Evolutionary conservation across 2,888 invertebrate genomes (phyloP), one percentile per base, ranked within the genome.

Genomic region (Quadroppia sp.): DNA sequence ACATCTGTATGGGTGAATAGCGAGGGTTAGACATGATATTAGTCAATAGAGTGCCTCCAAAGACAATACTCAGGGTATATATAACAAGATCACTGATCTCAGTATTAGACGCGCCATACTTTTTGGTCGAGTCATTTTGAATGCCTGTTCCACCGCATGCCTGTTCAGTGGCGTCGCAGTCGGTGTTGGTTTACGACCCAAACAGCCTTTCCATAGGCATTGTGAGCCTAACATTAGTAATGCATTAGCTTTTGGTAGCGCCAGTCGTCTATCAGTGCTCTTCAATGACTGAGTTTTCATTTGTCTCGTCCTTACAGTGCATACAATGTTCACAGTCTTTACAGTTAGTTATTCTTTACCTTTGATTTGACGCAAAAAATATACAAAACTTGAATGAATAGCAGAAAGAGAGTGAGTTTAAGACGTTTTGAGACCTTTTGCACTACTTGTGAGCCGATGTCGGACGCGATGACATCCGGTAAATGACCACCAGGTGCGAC

Each of bases 401-500:
- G 7, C 1, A 11, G 20, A 50, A 50, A 59, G 6, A 56, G 56
- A 56, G 25, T n/a, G n/a, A 23, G 3, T 32, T 61, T 61, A 1
- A 61, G 13, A 4, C 20, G 4, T 30, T 64, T n/a, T 20, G 20
- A 64, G 64, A 36, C 64, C 13, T 17, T 40, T 32, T 20, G 2
- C 17, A 64, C 64, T 3, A 36, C 64, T 59, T 15, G 30, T 59
- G 25, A 53, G 23, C 15, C 59, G 28, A 30, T 59, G 64, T 64
- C 64, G 23, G 64, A 64, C 64, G 36, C 32, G 30, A 20, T 59
- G 30, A 64, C 64, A 64, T 64, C 64, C 64, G 64, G 64, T 20
- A 4, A 30, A 64, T 64, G 64, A 64, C 64, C 64, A 64, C 13
- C 64, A 64, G 64, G 64, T 64, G 64, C 36, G 64, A 36, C 36